Base-by-base conservation (phyloP, 1,140 invertebrate genomes). In the Aphidius ervi region DNA sequence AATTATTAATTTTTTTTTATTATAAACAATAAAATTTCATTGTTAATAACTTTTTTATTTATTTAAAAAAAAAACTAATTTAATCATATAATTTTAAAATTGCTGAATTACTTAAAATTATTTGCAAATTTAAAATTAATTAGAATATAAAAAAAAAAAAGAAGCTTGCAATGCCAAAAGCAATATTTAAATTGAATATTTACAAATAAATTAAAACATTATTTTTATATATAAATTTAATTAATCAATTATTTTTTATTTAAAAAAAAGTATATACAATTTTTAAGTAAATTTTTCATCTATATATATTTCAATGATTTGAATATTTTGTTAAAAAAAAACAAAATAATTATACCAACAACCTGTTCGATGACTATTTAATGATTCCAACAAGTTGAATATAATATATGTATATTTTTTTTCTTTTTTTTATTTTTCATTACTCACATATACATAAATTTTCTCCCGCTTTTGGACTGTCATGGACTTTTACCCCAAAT, bases 371-470 rank as follows among this genome's bases (percentile, higher is more conserved):
- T 77, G 75, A 77, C 73, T 77, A 68, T 75, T 75, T 76, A 71
- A 77, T 77, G 74, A 77, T 75, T 75, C 74, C 75, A 77, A 77
- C 75, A 77, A 77, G 75, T 77, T 73, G 72, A 71, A 67, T 65
- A 63, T 69, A 49, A 16, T 16, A 16, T 16, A 16, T 16, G 16
- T 65, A 63, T 62, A 61, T 64, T 57, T 54, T 56, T 56, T 50
- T 58, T 64, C 66, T 63, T 65, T 57, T 55, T 65, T 52, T n/a
- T 40, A 4, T 6, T 16, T 45, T 5, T 9, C 23, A 37, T 50
- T 23, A 49, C 59, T 66, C 48, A 60, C 65, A 63, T 54, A 56
- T 46, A 58, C 58, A 46, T 42, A 41, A 40, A 48, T 48, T 58
- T 41, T 23, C 23, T 16, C 20, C 5, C 46, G 37, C 39, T 23